These are phyloP conservation scores for Herminia tarsipennalis DNA, from an alignment of 2,888 invertebrate genomes.

Conservation along the genomic window DNA sequence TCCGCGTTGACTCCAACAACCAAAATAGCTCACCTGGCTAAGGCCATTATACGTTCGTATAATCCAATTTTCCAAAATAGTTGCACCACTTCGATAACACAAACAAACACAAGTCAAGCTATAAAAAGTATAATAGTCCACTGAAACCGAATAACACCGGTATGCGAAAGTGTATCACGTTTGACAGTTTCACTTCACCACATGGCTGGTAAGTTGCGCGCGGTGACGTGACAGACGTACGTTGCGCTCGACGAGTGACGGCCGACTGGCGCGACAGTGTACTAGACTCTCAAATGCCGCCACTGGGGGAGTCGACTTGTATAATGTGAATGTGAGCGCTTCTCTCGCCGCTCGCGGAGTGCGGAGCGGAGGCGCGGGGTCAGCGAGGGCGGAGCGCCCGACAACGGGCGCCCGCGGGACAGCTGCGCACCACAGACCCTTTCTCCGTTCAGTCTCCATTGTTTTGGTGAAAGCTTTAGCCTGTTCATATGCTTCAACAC, in stretches of 20 bases:
- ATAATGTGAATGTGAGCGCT: slow-evolving; percentile 56
- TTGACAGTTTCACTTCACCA: slow-evolving; percentile 85
- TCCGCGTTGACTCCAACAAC: slow-evolving; percentile 84
- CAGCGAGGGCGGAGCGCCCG: slow-evolving; percentile 76
- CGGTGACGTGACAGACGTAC: slow-evolving; percentile 66
- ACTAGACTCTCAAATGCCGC: slow-evolving; percentile 42
- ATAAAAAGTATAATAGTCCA: slow-evolving; percentile 60
- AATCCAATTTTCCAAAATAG: slow-evolving; percentile 83
- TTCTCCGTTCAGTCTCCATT: slow-evolving; percentile 71
- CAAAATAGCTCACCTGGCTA: slow-evolving; percentile 85
- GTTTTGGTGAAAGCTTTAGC: slow-evolving; percentile 72
- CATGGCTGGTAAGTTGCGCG: slow-evolving; percentile 75
- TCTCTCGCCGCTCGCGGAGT: slow-evolving; percentile 49
- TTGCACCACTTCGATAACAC: slow-evolving; percentile 77
- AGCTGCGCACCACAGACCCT: slow-evolving; percentile 80
- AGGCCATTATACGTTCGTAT: slow-evolving; percentile 84
- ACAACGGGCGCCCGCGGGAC: slow-evolving; percentile 74
- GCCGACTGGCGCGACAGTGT: slow-evolving; percentile 67
- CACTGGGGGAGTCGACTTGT: slow-evolving; percentile 47
- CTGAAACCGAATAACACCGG: slow-evolving; percentile 67
- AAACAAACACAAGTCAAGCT: slow-evolving; percentile 66
- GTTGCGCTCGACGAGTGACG: slow-evolving; percentile 70
- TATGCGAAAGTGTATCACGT: slow-evolving; percentile 79
- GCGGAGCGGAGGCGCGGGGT: slow-evolving; percentile 65
- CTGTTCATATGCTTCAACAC: slow-evolving; percentile 43